Percentiles rank a stretch among this genome's conserved stretches.
These are phyloP conservation scores for Pristiophorus japonicus DNA, from an alignment of 2,113 vertebrate genomes.

Conservation along the genomic window DNA sequence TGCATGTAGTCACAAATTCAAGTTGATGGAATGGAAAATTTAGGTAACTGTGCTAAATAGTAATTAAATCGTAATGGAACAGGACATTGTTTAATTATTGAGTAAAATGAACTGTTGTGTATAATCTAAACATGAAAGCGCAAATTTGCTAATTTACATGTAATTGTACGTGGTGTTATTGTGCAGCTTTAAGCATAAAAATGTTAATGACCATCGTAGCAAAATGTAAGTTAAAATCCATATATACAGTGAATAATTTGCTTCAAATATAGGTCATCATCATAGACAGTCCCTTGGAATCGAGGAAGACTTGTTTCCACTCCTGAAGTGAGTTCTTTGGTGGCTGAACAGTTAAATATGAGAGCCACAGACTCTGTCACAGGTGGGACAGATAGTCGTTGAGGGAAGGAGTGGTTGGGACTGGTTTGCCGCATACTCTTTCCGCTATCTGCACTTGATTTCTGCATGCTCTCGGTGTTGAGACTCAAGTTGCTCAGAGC, in stretches of 20 bases:
- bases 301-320: too few species aligned
- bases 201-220: background rate
- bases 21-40: background rate
- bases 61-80: background rate
- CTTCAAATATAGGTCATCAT: background rate
- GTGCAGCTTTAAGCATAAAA: background rate
- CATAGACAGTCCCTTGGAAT: too few species aligned
- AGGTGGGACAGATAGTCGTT: too few species aligned
- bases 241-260: background rate
- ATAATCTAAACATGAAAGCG: background rate
- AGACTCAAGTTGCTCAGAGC: too few species aligned
- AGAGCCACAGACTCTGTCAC: too few species aligned
- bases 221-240: background rate
- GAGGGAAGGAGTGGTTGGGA: too few species aligned
- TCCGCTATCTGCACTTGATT: too few species aligned
- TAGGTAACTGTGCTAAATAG: background rate
- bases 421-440: too few species aligned
- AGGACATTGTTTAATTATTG: slow-evolving; percentile 11
- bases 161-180: background rate
- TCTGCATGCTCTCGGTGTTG: too few species aligned
- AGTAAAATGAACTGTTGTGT: background rate
- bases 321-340: too few species aligned
- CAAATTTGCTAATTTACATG: background rate
- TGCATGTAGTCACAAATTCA: slow-evolving; percentile 1
- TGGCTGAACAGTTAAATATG: too few species aligned